These are phyloP conservation scores for Chrysocyon brachyurus DNA, from an alignment of 2,797 vertebrate species.

Conservation along the genomic window DNA sequence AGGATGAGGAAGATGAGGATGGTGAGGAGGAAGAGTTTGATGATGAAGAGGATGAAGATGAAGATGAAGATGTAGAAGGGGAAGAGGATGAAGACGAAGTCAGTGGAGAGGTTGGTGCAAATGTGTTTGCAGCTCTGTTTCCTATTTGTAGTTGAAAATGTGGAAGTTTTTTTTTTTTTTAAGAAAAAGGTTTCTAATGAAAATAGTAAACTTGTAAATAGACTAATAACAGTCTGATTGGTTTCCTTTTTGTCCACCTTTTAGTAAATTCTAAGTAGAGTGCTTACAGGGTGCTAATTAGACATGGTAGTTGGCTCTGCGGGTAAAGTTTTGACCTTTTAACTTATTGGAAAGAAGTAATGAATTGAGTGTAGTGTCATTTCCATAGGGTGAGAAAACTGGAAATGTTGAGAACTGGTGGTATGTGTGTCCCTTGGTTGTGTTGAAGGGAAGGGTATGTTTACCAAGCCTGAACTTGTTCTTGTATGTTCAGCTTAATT, in stretches of 20 bases:
- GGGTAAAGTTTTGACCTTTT: background rate
- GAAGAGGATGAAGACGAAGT: constrained; percentile 94
- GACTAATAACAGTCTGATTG: background rate
- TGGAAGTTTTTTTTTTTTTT: background rate
- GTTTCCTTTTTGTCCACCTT: background rate
- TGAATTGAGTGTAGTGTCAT: background rate
- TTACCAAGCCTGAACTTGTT: constrained; percentile 19
- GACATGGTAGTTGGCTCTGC: background rate
- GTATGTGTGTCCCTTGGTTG: background rate
- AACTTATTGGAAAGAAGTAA: background rate
- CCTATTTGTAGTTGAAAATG: background rate
- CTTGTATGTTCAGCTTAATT: background rate
- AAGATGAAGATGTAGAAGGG: constrained; percentile 92
- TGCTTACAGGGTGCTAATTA: background rate
- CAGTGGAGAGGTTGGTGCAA: constrained; percentile 91
- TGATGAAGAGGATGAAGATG: constrained; percentile 92
- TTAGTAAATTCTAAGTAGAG: background rate
- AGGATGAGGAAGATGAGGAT: constrained; percentile 92
- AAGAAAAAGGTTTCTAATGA: background rate
- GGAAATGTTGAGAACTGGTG: background rate
- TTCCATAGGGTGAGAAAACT: background rate
- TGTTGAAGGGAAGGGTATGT: background rate
- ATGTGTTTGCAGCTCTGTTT: background rate
- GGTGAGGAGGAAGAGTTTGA: constrained; percentile 91
- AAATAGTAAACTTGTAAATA: background rate